These are phyloP conservation scores for Acanthaster planci DNA, from an alignment of 35 echinoderm and acorn worm species.

Conservation along the genomic window DNA sequence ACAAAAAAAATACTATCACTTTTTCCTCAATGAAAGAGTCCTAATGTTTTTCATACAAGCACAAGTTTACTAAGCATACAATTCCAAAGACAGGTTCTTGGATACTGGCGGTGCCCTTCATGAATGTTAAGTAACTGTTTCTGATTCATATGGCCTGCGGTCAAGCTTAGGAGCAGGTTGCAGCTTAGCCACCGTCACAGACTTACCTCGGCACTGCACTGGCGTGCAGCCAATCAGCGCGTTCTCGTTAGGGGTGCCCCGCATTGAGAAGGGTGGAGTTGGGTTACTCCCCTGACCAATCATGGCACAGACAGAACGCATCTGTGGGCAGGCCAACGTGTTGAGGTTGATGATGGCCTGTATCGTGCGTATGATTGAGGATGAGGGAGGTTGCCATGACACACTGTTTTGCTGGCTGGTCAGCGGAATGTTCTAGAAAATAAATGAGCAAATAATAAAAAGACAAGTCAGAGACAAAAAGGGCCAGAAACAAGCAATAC, in stretches of 20 bases:
- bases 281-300: constrained; percentile 48
- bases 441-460: too few species aligned
- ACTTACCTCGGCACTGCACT: constrained; percentile 69
- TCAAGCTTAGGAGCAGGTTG: too few species aligned
- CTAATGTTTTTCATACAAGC: too few species aligned
- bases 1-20: too few species aligned
- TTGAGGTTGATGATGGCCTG: constrained; percentile 27
- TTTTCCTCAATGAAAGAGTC: too few species aligned
- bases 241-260: constrained; percentile 47
- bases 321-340: constrained; percentile 31
- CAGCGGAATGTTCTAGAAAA: background rate
- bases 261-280: constrained; percentile 43
- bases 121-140: too few species aligned
- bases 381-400: constrained; percentile 49
- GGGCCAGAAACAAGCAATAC: too few species aligned
- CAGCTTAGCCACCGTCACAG: background rate
- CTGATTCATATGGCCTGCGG: too few species aligned
- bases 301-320: constrained; percentile 59
- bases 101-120: too few species aligned
- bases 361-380: constrained; percentile 23
- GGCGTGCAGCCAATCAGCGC: constrained; percentile 62
- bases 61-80: too few species aligned
- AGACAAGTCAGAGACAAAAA: too few species aligned
- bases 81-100: too few species aligned
- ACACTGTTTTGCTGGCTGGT: constrained; percentile 28